Percentiles rank a stretch among this genome's conserved stretches.
phyloP scores from a whole-genome alignment of 2,888 invertebrate species.

The Sminthurides aquaticus region DNA sequence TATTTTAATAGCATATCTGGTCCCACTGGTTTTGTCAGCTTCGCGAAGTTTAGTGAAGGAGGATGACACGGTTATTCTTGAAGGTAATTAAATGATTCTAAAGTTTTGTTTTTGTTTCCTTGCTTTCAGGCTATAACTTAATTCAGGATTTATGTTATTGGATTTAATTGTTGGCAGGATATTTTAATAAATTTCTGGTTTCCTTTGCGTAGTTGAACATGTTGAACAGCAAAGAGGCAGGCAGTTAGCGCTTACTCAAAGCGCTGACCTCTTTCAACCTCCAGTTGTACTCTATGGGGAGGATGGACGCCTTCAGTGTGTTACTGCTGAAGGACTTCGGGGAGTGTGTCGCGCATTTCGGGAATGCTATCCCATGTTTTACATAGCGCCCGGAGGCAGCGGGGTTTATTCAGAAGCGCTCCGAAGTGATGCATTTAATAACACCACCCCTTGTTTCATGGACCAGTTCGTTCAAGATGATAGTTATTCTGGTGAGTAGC shows the following conservation, averaged over 20 bases:
- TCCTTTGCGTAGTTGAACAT: no score
- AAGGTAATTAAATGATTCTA: no score
- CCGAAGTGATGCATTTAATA: neutral
- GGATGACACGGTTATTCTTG: no score
- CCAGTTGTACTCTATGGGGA: neutral
- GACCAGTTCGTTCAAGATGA: constrained; percentile 6
- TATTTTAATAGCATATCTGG: no score
- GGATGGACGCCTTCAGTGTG: constrained; percentile 20
- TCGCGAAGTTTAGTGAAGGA: no score
- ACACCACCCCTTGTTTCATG: neutral
- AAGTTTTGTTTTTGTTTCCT: no score
- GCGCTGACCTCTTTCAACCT: neutral
- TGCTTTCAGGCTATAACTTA: no score
- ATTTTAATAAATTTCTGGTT: no score
- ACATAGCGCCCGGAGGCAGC: neutral
- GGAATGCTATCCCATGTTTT: constrained; percentile 38
- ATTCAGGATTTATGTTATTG: no score
- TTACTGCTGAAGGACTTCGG: constrained; percentile 22
- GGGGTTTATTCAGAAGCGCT: constrained; percentile 1
- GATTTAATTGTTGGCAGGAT: no score
- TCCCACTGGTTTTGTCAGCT: no score
- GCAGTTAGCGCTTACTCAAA: neutral
- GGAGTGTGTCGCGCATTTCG: constrained; percentile 31
- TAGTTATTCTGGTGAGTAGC: constrained; percentile 4
- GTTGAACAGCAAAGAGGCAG: no score